Base-by-base conservation (phyloP, 2,797 vertebrate species). In the Holocentrus rufus region DNA sequence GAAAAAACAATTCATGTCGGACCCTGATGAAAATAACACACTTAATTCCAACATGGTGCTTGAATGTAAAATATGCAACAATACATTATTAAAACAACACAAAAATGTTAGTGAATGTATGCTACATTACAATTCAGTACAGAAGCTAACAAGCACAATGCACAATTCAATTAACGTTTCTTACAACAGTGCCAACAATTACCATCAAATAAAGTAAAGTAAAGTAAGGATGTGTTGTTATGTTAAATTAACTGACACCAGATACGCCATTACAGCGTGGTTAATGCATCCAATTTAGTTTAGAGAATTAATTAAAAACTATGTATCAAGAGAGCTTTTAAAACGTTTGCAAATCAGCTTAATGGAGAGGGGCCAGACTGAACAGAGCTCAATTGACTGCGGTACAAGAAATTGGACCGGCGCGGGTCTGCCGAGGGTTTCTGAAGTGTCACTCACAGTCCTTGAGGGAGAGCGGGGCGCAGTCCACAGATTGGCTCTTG, bases 401-500 rank as follows among this genome's bases (percentile, higher is more conserved):
- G 11, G 57, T 0, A 10, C 20, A 73, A 56, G 55, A 44, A 31
- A 23, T 5, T 65, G 53, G 69, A 77, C 0, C 13, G 20, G 67
- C 56, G 39, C 3, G 8, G 23, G 59, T 69, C 52, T 15, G n/a
- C 72, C 46, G 74, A 66, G 60, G 69, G 54, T 8, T 14, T 65
- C 65, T 20, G 11, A 74, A 64, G 79, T 57, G 76, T 81, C 86
- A 91, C 93, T 92, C 86, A 94, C 94, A 89, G 83, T 94, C 87
- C 50, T 85, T 89, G 77, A 79, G 85, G 74, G 88, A 87, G 66
- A 92, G 90, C 8, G 95, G 88, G 0, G 94, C 87, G 2, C 95
- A 90, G 22, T 97, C 96, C n/a, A 96, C 93, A 14, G 95, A 96
- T 17, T 96, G 95, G 53, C 95, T 89, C 85, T 97, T 94, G 74